Base-by-base conservation (phyloP, 2,888 invertebrate species). In the Latrodectus hesperus region DNA sequence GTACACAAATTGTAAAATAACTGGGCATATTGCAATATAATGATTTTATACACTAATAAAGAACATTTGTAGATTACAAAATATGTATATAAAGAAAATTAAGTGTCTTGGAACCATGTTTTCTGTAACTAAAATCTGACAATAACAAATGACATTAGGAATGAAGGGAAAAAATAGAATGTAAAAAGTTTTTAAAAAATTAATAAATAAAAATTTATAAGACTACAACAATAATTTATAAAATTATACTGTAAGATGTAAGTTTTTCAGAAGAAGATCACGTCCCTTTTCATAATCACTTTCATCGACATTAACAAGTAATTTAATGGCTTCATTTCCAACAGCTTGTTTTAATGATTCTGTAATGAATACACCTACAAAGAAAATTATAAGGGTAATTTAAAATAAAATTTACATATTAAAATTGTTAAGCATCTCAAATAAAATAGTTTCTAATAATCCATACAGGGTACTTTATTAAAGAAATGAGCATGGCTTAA, bases 281-380 rank as follows among this genome's bases (percentile, higher is more conserved):
- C 91, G 89, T 38, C 92, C 91, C 16, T 90, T 90, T 74, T 91
- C 91, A 83, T 92, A 92, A 85, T 92, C 91, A 80, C 91, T 91
- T 89, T 92, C 92, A 89, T 92, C 92, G 10, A 92, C 91, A 84
- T 91, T 91, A 5, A 92, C 92, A n/a, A 91, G 89, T 22, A 92
- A 90, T 79, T 91, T 91, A 51, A 92, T 91, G 9, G 91, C 90
- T 88, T 92, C 91, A 80, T 91, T 90, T 5, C 91, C 91, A 3
- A 92, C 91, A 9, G 91, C 91, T 80, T 91, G 91, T 79, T 91
- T 91, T 88, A 92, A 88, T 6, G 91, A 90, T 38, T 91, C 91
- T 91, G 90, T 70, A 88, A 90, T 89, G 49, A 90, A 88, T 75
- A 90, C 90, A 89, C 90, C 90, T 90, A 49, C n/a, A 83, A 67